These are phyloP conservation scores for Eubasilissa splendida DNA, from an alignment of 2,888 invertebrate genomes.

Conservation along the genomic window DNA sequence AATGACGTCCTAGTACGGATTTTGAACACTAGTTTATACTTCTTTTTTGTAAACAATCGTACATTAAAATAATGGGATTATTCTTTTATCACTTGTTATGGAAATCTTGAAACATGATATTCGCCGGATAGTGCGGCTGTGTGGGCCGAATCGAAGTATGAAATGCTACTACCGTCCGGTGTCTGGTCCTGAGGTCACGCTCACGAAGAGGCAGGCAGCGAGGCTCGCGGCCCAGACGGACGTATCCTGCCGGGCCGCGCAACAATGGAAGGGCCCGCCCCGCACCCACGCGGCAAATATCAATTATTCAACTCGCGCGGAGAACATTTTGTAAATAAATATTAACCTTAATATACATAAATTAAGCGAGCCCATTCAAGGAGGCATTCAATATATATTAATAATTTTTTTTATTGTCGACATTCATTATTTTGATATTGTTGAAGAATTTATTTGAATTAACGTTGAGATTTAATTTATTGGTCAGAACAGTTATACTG, in stretches of 20 bases:
- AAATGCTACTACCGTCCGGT: background rate
- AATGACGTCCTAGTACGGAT: too few species aligned
- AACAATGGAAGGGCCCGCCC: slow-evolving; percentile 10
- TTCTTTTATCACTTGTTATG: slow-evolving; percentile 32
- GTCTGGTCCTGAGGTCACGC: background rate
- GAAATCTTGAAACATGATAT: slow-evolving; percentile 12
- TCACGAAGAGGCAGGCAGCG: too few species aligned
- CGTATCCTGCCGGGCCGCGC: background rate
- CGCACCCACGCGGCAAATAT: slow-evolving; percentile 1
- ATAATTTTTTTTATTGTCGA: background rate
- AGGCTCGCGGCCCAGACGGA: too few species aligned
- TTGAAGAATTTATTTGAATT: too few species aligned
- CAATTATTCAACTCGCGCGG: background rate
- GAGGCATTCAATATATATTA: slow-evolving; percentile 4
- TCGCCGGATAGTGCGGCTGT: background rate
- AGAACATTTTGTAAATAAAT: slow-evolving; percentile 1
- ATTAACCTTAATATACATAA: background rate
- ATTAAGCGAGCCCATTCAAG: background rate
- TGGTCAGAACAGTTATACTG: too few species aligned
- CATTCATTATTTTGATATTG: background rate
- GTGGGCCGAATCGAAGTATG: background rate
- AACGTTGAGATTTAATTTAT: too few species aligned
- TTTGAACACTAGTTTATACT: too few species aligned
- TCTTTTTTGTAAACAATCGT: too few species aligned
- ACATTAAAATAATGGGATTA: background rate